Conservation (phyloP, 2,797 vertebrate genomes). For the Rhinoraja longicauda region DNA sequence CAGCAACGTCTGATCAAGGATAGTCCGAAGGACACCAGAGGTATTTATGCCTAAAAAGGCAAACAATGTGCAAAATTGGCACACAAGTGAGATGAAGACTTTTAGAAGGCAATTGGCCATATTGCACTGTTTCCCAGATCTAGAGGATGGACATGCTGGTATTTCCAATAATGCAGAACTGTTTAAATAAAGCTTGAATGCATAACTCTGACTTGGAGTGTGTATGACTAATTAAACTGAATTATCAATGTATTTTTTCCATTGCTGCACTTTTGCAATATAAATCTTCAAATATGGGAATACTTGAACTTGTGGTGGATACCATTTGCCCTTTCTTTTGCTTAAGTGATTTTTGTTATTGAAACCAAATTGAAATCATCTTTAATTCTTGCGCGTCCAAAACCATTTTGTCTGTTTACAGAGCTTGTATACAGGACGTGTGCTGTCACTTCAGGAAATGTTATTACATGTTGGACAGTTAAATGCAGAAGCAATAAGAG, state of each 20-base stretch:
- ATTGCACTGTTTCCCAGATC: background rate
- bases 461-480: conserved; percentile 81
- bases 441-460: conserved; percentile 84
- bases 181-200: background rate
- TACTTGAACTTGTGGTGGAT: background rate
- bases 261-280: background rate
- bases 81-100: background rate
- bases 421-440: conserved; percentile 87
- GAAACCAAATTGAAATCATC: background rate
- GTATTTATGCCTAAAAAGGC: too few species aligned
- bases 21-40: too few species aligned
- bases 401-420: conserved; percentile 46
- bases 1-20: too few species aligned
- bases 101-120: background rate
- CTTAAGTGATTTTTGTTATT: background rate
- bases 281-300: background rate
- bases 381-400: background rate
- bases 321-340: background rate
- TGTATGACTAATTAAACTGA: background rate
- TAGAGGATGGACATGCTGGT: background rate
- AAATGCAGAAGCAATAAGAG: conserved; percentile 80
- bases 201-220: background rate
- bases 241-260: background rate
- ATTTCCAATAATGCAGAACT: background rate
- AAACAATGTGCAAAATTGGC: background rate